Evolutionary conservation across 2,797 vertebrate genomes (phyloP), one percentile per base, ranked within the genome.

Genomic region (Girardinus metallicus): DNA sequence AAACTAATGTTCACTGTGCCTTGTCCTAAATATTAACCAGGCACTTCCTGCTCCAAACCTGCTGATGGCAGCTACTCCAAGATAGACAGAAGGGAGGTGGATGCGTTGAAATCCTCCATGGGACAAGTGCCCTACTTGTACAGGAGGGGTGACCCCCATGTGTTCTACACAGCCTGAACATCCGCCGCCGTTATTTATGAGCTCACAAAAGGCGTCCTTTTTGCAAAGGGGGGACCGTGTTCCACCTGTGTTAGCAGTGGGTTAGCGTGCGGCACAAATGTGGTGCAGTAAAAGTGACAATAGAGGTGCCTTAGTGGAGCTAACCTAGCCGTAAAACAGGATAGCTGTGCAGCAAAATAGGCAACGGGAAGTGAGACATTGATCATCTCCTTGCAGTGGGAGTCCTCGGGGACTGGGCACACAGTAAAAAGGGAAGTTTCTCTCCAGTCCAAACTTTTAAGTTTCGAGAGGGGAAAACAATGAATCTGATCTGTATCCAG

Each of bases 131-230:
- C 92, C 94, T 93, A 93, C 85, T 93, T 93, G 91, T 85, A 87
- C 73, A n/a, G 43, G 68, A 44, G 88, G 93, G 94, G 92, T 95
- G 94, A 95, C 94, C 94, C 92, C 87, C 88, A 83, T 90, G 91
- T 94, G 91, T 94, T 91, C 89, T 88, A 90, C 92, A 86, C 74
- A 21, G 85, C 90, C 88, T 89, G 43, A 89, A 84, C 87, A 89
- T 89, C 87, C 82, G 73, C 89, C 90, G 81, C 86, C 83, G 93
- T 95, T 95, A 95, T 95, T 95, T 95, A 95, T 94, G 92, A 94
- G 93, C 93, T 84, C 36, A 82, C 87, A 86, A 53, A 82, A 90
- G 88, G 87, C 89, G 91, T 94, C 91, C 88, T 92, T 44, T 21
- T 90, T 89, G 85, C 75, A 87, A 87, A 80, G 31, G 21, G 81